A percentile compares a stretch with the other conserved stretches of the same genome.
Conservation (phyloP, 2,113 vertebrate genomes). For the Tragelaphus scriptus region DNA sequence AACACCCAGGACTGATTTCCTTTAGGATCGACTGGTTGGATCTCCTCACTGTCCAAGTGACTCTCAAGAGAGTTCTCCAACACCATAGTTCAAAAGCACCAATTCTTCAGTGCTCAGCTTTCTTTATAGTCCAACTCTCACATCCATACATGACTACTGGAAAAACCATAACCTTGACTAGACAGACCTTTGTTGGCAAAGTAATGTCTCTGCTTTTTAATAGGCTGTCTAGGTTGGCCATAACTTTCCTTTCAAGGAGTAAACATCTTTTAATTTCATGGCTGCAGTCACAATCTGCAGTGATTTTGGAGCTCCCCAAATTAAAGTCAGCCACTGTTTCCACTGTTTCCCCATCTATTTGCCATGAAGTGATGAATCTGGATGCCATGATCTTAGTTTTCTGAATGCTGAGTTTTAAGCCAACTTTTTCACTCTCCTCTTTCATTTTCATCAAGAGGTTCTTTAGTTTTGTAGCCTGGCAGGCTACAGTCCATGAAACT, state of each 20-base stretch:
- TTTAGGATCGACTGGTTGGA: background rate
- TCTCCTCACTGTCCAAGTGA: rapidly evolving
- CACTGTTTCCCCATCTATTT: background rate
- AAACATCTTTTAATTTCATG: background rate
- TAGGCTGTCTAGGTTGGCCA: background rate
- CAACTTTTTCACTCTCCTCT: background rate
- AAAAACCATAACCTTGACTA: background rate
- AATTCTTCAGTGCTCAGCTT: background rate
- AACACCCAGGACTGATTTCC: background rate
- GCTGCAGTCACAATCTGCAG: background rate
- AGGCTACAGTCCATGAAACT: background rate
- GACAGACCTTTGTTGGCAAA: background rate
- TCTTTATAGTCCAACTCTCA: background rate
- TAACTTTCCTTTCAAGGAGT: background rate
- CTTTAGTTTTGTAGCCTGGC: background rate
- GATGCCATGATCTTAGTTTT: background rate
- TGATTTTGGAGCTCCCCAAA: background rate
- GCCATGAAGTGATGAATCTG: background rate
- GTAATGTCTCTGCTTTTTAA: background rate
- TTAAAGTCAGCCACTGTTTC: background rate
- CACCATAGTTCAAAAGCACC: background rate
- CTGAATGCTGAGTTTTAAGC: background rate
- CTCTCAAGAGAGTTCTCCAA: background rate
- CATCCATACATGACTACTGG: background rate
- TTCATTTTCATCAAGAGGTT: background rate